Evolutionary conservation across 2,113 vertebrate genomes (phyloP).

Genomic region (Corythornis vintsioides): DNA sequence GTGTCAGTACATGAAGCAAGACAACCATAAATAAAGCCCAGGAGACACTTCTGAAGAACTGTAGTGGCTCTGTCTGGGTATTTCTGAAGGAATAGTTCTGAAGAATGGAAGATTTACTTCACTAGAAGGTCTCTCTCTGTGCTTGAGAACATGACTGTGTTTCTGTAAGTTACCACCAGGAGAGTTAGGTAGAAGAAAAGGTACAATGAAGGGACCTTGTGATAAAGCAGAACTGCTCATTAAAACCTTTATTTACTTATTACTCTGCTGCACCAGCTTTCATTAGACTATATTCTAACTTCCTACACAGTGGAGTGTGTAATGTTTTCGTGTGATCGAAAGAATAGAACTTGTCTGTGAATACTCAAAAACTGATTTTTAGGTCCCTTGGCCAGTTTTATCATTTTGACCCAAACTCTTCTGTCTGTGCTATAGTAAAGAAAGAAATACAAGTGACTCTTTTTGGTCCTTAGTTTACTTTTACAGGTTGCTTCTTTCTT

Average conservation of each 20-base stretch:
- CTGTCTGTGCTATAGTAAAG: rapidly evolving
- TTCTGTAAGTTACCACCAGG: neutral
- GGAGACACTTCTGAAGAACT: neutral
- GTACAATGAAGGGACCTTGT: neutral
- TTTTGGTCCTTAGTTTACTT: neutral
- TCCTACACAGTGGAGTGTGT: neutral
- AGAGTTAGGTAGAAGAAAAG: neutral
- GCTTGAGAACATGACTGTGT: neutral
- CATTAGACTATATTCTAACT: neutral
- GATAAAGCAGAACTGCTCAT: neutral
- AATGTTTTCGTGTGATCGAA: neutral
- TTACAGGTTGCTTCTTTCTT: slow-evolving; percentile 6
- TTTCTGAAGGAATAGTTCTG: neutral
- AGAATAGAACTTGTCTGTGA: neutral
- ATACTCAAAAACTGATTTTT: neutral
- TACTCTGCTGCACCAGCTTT: neutral
- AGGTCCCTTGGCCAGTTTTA: neutral
- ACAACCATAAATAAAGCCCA: neutral
- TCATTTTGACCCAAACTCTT: neutral
- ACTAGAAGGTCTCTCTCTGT: neutral
- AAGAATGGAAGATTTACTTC: neutral
- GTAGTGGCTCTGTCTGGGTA: neutral
- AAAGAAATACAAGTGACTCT: neutral
- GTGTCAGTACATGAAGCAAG: neutral
- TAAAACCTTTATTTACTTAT: neutral